Evolutionary conservation across 2,797 vertebrate genomes (phyloP).

Genomic region (Buphagus erythrorhynchus): DNA sequence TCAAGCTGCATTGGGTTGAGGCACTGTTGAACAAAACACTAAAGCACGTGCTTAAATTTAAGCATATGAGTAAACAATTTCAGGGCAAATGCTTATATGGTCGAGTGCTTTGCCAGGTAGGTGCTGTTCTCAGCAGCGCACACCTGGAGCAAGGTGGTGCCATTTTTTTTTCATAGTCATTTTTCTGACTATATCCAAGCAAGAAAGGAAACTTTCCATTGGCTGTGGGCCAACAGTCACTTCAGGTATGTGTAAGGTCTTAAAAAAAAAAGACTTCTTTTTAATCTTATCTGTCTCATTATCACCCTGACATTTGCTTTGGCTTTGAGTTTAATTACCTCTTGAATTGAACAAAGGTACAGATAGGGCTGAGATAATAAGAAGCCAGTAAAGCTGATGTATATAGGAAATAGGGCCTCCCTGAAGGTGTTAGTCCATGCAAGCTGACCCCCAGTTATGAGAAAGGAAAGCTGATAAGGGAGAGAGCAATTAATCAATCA

Average conservation of each 20-base stretch:
- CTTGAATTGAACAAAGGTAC: conserved; percentile 73
- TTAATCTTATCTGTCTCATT: conserved; percentile 66
- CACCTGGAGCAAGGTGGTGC: neutral
- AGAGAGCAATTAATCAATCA: conserved; percentile 63
- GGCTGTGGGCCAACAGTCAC: conserved; percentile 25
- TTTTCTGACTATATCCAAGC: neutral
- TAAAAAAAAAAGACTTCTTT: neutral
- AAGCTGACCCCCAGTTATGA: conserved; percentile 58
- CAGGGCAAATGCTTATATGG: conserved; percentile 27
- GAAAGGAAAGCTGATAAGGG: conserved; percentile 52
- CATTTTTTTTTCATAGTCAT: conserved; percentile 16
- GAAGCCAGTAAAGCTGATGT: conserved; percentile 59
- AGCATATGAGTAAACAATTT: conserved; percentile 55
- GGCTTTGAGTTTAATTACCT: conserved; percentile 76
- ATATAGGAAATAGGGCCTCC: conserved; percentile 58
- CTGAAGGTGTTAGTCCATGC: conserved; percentile 65
- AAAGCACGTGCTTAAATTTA: conserved; percentile 45
- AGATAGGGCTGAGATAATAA: conserved; percentile 56
- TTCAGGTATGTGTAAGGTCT: conserved; percentile 55
- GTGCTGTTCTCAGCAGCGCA: conserved; percentile 1
- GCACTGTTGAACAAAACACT: conserved; percentile 41
- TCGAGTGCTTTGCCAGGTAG: conserved; percentile 42
- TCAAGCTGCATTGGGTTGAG: neutral
- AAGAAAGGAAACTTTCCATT: conserved; percentile 61
- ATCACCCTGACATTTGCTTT: conserved; percentile 80